Evolutionary conservation across 2,797 vertebrate species (phyloP).

Genomic region (Cichlasoma orientale): DNA sequence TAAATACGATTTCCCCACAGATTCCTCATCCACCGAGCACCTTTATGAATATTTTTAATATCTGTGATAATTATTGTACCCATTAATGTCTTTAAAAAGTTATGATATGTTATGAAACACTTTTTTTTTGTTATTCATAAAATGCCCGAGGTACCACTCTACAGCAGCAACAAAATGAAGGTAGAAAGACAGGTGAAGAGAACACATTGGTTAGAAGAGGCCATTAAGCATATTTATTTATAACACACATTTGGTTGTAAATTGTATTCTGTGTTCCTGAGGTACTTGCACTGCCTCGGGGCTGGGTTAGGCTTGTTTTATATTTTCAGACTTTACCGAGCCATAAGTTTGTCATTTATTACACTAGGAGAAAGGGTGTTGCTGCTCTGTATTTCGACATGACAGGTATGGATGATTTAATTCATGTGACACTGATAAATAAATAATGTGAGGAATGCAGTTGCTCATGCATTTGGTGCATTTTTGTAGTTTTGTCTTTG

Average conservation of each 20-base stretch:
- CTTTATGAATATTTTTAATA: slow-evolving; percentile 25
- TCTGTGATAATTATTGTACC: slow-evolving; percentile 21
- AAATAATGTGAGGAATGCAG: not conserved
- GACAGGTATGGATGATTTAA: not conserved
- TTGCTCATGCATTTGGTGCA: not conserved
- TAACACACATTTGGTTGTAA: not conserved
- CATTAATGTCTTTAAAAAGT: slow-evolving; percentile 23
- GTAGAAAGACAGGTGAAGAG: not conserved
- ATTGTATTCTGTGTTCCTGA: not conserved
- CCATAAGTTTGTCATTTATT: not conserved
- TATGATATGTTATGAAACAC: not conserved
- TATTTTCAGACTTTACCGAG: not conserved
- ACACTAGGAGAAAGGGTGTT: not conserved
- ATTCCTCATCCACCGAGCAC: not conserved
- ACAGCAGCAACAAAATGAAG: not conserved
- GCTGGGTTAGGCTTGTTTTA: not conserved
- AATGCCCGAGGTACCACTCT: not conserved
- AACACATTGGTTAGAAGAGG: not conserved
- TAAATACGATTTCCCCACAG: not conserved
- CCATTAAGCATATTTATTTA: slow-evolving; percentile 1
- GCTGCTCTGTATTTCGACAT: not conserved
- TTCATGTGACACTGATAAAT: not conserved
- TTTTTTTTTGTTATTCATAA: slow-evolving; percentile 1
- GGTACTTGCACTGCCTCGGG: not conserved
- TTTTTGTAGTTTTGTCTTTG: not conserved